These are phyloP conservation scores for Tragelaphus scriptus DNA, from an alignment of 2,113 vertebrate species.

Conservation along the genomic window DNA sequence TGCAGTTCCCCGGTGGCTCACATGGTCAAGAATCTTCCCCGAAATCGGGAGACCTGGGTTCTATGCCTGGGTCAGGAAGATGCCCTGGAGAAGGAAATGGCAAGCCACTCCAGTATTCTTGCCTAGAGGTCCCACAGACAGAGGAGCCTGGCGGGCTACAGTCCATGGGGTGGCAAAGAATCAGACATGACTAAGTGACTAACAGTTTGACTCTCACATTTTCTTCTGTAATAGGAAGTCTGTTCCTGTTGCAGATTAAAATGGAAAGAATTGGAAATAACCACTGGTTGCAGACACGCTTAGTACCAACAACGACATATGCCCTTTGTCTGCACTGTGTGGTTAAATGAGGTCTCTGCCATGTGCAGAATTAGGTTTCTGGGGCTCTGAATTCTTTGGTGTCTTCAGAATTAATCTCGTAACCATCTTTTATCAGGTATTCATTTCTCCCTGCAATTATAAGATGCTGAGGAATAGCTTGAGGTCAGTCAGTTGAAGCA, in stretches of 20 bases:
- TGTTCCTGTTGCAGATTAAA: neutral
- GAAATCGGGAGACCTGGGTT: neutral
- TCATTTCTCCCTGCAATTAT: neutral
- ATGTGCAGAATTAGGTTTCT: fast-evolving
- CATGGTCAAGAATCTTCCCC: neutral
- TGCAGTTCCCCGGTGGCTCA: neutral
- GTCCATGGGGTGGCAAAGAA: fast-evolving
- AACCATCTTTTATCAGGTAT: neutral
- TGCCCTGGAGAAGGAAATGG: too few species aligned
- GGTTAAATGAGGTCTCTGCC: fast-evolving
- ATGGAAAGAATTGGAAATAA: neutral
- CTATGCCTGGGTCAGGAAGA: neutral
- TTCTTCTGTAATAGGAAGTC: fast-evolving
- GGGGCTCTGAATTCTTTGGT: neutral
- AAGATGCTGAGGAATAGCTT: neutral
- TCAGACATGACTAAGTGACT: neutral
- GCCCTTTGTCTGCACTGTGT: neutral
- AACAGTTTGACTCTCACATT: neutral
- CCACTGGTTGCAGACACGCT: fast-evolving
- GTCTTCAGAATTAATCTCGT: neutral
- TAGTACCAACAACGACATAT: fast-evolving
- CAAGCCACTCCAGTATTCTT: neutral
- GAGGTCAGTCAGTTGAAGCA: neutral
- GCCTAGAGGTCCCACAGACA: neutral
- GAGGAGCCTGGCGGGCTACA: neutral